These are phyloP conservation scores for Marmota flaviventris DNA, from an alignment of 2,113 vertebrate genomes.

Conservation along the genomic window DNA sequence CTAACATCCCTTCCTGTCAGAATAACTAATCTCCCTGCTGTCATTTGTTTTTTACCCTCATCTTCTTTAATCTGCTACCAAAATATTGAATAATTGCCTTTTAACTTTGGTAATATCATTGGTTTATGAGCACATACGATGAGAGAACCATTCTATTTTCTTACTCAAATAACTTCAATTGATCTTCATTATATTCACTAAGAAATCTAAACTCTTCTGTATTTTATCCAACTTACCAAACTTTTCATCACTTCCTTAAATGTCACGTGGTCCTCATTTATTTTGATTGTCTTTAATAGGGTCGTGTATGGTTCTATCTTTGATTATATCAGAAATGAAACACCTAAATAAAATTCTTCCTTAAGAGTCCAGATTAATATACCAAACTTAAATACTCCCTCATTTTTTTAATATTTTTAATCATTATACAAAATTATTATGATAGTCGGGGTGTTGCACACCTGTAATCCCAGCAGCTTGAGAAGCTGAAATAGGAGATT, in stretches of 20 bases:
- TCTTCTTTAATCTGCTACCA: neutral
- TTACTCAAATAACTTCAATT: neutral
- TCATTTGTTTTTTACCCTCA: neutral
- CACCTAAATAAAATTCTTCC: neutral
- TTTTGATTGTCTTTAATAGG: neutral
- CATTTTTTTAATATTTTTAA: neutral
- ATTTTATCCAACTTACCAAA: neutral
- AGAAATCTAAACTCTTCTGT: neutral
- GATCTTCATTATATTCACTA: neutral
- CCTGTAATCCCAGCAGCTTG: too few relatives aligned
- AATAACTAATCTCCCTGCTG: neutral
- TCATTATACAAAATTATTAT: neutral
- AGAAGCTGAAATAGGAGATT: too few relatives aligned
- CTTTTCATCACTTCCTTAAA: neutral
- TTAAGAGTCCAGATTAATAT: neutral
- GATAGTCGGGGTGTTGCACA: too few relatives aligned
- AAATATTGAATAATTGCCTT: neutral
- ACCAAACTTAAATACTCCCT: neutral
- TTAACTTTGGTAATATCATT: neutral
- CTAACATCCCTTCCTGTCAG: neutral
- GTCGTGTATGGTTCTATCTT: neutral
- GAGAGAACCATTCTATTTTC: neutral
- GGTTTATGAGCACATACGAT: neutral
- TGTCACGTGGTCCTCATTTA: neutral
- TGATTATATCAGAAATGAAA: neutral